Base-by-base conservation (phyloP, 2,888 invertebrate genomes). In the Dermolepida albohirtum region DNA sequence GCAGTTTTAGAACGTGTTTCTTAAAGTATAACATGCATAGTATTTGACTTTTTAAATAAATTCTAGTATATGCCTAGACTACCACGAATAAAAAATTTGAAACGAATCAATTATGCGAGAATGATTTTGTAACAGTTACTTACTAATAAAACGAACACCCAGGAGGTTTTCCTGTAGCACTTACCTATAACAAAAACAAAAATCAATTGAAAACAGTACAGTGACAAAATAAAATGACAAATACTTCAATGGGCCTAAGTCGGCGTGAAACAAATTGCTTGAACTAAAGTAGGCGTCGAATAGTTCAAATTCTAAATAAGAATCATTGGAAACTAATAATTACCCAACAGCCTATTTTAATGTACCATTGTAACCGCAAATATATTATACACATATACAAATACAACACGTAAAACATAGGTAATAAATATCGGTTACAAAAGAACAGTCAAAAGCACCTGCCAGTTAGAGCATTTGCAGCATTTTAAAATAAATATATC, bases 171-270 rank as follows among this genome's bases (percentile, higher is more conserved):
- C 16, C 8, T 29, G 27, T 29, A 34, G 27, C 40, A 66, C 66
- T 66, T 55, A 66, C 66, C 66, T 66, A 57, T n/a, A 66, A 66
- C 39, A 66, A 66, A 47, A 65, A 55, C 14, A 29, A 49, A 34
- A 63, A 34, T 47, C 14, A 65, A 6, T 4, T 55, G n/a, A 62
- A 34, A 49, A 14, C 7, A 29, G 27, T 14, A 10, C 11, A 39
- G 49, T 17, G 49, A 47, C 22, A 47, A 62, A 41, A 57, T 12
- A 17, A 7, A 22, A 57, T 27, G 22, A 17, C 39, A 55, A 55
- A 12, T 39, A 43, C 27, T 22, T 43, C 57, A 57, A 22, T 57
- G 22, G 22, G n/a, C 27, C 27, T n/a, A n/a, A 43, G n/a, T 57
- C 22, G 22, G n/a, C 8, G 8, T 22, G 39, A 57, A 41, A 39